Conservation (phyloP, 1,140 invertebrate genomes). For the Elysia chlorotica region DNA sequence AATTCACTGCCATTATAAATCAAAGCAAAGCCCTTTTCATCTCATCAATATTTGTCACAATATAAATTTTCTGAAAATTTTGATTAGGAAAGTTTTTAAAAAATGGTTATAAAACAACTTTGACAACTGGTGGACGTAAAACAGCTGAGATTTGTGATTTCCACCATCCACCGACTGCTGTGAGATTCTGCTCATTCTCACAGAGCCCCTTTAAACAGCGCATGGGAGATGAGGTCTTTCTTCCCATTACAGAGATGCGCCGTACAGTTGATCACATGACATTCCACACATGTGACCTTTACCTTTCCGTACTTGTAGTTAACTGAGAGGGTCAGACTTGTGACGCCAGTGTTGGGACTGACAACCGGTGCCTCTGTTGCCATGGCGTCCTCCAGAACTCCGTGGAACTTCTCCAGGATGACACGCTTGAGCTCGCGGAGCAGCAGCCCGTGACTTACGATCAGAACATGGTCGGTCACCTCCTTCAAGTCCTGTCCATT, state of each 20-base stretch:
- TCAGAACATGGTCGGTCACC: conserved; percentile 2
- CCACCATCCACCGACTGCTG: too few relatives aligned
- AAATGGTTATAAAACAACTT: too few relatives aligned
- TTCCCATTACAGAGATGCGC: neutral
- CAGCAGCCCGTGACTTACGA: conserved; percentile 16
- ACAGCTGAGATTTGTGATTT: too few relatives aligned
- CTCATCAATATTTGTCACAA: too few relatives aligned
- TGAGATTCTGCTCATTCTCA: too few relatives aligned
- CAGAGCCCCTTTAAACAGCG: conserved; percentile 9
- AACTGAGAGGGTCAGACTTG: neutral
- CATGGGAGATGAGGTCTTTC: neutral
- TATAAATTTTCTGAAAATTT: too few relatives aligned
- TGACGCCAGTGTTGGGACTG: conserved; percentile 18
- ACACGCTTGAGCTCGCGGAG: conserved; percentile 9
- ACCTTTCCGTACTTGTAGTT: too few relatives aligned
- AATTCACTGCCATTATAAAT: too few relatives aligned
- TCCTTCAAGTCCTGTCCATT: too few relatives aligned
- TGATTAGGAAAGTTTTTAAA: too few relatives aligned
- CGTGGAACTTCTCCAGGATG: neutral
- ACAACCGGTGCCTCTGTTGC: neutral
- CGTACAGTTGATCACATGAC: neutral
- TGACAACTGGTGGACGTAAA: too few relatives aligned
- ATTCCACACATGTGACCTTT: neutral
- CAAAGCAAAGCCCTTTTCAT: too few relatives aligned
- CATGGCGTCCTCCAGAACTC: neutral